Conservation (phyloP, 2,888 invertebrate genomes). For the Taenaris catops region DNA sequence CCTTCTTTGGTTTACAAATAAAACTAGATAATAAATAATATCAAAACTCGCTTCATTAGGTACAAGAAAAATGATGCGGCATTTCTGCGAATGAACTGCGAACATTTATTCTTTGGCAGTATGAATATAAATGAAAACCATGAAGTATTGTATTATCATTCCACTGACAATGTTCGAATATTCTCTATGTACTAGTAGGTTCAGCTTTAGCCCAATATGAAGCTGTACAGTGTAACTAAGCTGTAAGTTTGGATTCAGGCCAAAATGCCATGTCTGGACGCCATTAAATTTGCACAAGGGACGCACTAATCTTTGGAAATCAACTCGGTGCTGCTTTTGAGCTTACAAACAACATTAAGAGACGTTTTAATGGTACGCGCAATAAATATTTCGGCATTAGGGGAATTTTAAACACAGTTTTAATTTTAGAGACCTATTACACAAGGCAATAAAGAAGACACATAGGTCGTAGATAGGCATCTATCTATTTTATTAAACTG, state of each 20-base stretch:
- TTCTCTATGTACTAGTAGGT: conserved; percentile 13
- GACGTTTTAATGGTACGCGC: conserved; percentile 21
- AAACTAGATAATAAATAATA: too few relatives aligned
- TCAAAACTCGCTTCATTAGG: too few relatives aligned
- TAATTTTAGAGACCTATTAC: conserved; percentile 1
- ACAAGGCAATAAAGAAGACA: not conserved
- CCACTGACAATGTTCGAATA: conserved; percentile 19
- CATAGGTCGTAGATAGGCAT: too few relatives aligned
- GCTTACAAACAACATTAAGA: conserved; percentile 25
- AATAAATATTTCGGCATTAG: conserved; percentile 17
- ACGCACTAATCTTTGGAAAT: conserved; percentile 40
- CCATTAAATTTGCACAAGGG: conserved; percentile 52
- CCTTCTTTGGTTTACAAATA: too few relatives aligned
- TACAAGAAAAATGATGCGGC: too few relatives aligned
- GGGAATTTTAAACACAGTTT: conserved; percentile 1
- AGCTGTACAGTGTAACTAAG: conserved; percentile 41
- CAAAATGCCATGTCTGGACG: conserved; percentile 60
- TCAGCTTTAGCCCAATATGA: conserved; percentile 20
- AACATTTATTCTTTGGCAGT: too few relatives aligned
- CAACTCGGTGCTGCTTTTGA: conserved; percentile 27
- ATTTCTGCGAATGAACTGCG: too few relatives aligned
- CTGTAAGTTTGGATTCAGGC: conserved; percentile 53
- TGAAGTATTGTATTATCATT: too few relatives aligned
- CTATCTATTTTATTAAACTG: too few relatives aligned
- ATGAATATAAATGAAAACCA: too few relatives aligned